These are phyloP conservation scores for Mesochorus sp. DNA, from an alignment of 2,888 invertebrate genomes.

Conservation along the genomic window DNA sequence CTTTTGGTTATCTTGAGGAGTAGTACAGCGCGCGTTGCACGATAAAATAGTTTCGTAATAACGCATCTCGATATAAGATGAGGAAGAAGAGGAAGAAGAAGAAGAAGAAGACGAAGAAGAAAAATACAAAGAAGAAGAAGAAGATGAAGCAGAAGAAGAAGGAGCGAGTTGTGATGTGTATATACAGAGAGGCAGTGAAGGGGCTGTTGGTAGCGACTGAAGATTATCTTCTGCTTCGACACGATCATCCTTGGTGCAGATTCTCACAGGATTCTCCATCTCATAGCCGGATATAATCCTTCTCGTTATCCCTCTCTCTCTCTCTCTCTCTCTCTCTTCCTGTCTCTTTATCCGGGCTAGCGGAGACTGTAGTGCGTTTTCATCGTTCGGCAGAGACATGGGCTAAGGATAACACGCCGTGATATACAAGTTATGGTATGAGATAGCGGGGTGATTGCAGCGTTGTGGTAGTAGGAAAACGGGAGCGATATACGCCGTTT, in stretches of 20 bases:
- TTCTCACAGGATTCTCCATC: slow-evolving; percentile 53
- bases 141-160: too few species aligned
- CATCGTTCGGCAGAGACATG: slow-evolving; percentile 6
- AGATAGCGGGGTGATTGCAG: background rate
- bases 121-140: background rate
- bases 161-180: slow-evolving; percentile 26
- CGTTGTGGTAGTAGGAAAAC: slow-evolving; percentile 35
- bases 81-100: slow-evolving; percentile 1
- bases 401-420: slow-evolving; percentile 12
- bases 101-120: slow-evolving; percentile 18
- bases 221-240: slow-evolving; percentile 53
- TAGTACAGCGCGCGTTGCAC: slow-evolving; percentile 3
- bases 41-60: slow-evolving; percentile 25
- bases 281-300: slow-evolving; percentile 60
- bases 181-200: slow-evolving; percentile 2
- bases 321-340: slow-evolving; percentile 12
- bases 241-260: slow-evolving; percentile 44
- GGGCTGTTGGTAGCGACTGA: slow-evolving; percentile 24
- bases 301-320: slow-evolving; percentile 40
- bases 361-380: slow-evolving; percentile 21
- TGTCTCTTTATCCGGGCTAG: slow-evolving; percentile 42
- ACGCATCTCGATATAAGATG: slow-evolving; percentile 12
- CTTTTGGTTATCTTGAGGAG: slow-evolving; percentile 6
- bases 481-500: slow-evolving; percentile 14
- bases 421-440: slow-evolving; percentile 12